phyloP scores from a whole-genome alignment of 2,888 invertebrate genomes.

The Tromatobia lineatoria region DNA sequence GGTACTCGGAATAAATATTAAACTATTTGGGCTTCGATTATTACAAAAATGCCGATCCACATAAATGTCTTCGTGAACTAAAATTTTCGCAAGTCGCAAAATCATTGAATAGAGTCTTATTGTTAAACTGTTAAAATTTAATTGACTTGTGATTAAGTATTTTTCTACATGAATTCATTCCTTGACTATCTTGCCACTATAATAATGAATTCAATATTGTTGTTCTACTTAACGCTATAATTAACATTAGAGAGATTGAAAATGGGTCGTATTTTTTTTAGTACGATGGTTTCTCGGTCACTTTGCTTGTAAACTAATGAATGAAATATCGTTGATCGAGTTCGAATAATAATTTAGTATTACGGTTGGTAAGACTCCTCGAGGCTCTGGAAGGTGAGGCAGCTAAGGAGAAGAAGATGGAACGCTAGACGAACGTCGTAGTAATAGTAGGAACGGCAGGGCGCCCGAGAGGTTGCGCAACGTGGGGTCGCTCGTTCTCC shows the following conservation, averaged over 20 bases:
- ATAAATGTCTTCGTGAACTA: background rate
- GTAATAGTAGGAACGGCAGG: slow-evolving; percentile 29
- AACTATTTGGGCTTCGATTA: too few relatives aligned
- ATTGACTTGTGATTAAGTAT: too few relatives aligned
- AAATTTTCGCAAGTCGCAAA: background rate
- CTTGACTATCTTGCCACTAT: too few relatives aligned
- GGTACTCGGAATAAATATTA: background rate
- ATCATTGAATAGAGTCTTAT: background rate
- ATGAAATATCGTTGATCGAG: background rate
- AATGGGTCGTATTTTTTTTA: background rate
- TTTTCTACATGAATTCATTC: too few relatives aligned
- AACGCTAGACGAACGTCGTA: background rate
- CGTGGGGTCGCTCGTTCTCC: slow-evolving; percentile 29
- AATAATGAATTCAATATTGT: background rate
- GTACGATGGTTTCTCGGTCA: background rate
- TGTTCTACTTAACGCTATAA: background rate
- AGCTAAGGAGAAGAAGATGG: background rate
- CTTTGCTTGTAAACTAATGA: background rate
- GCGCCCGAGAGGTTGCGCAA: slow-evolving; percentile 48
- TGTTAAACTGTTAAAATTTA: background rate
- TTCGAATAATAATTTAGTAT: background rate
- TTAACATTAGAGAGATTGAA: too few relatives aligned
- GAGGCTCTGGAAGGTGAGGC: background rate
- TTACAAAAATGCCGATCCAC: background rate
- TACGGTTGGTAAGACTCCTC: background rate